These are phyloP conservation scores for Dicycla oo DNA, from an alignment of 2,888 invertebrate species.

Conservation along the genomic window DNA sequence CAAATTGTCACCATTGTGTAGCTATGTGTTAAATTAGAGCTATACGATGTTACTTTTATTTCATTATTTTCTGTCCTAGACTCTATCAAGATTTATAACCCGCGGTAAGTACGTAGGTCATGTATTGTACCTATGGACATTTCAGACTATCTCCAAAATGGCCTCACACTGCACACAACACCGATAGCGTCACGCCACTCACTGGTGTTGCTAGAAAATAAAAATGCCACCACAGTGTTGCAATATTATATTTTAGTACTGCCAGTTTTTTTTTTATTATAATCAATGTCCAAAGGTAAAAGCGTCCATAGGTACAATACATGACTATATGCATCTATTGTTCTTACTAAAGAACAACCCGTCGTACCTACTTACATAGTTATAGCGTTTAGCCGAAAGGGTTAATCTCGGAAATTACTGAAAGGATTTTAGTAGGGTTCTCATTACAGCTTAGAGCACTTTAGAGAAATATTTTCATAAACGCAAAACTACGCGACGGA, in stretches of 20 bases:
- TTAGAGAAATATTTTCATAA: neutral
- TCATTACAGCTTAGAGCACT: slow-evolving; percentile 2
- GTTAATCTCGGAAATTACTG: slow-evolving; percentile 28
- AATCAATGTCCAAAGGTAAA: too few species aligned
- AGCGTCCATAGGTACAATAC: too few species aligned
- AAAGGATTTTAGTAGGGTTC: slow-evolving; percentile 22
- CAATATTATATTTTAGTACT: too few species aligned
- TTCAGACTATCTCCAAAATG: too few species aligned
- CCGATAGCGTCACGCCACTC: too few species aligned
- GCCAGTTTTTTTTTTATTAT: too few species aligned
- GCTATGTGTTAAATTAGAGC: slow-evolving; percentile 6
- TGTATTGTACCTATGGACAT: too few species aligned
- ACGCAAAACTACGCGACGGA: neutral
- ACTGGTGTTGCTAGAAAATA: too few species aligned
- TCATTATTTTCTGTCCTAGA: neutral
- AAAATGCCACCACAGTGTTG: too few species aligned
- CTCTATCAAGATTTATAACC: neutral
- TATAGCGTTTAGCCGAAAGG: slow-evolving; percentile 12
- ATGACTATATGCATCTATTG: too few species aligned
- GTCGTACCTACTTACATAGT: neutral
- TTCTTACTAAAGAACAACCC: neutral
- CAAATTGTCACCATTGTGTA: too few species aligned
- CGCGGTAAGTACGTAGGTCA: neutral
- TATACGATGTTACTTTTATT: neutral
- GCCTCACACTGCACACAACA: too few species aligned